Base-by-base conservation (phyloP, 2,113 vertebrate genomes). In the Bubo blakistoni region DNA sequence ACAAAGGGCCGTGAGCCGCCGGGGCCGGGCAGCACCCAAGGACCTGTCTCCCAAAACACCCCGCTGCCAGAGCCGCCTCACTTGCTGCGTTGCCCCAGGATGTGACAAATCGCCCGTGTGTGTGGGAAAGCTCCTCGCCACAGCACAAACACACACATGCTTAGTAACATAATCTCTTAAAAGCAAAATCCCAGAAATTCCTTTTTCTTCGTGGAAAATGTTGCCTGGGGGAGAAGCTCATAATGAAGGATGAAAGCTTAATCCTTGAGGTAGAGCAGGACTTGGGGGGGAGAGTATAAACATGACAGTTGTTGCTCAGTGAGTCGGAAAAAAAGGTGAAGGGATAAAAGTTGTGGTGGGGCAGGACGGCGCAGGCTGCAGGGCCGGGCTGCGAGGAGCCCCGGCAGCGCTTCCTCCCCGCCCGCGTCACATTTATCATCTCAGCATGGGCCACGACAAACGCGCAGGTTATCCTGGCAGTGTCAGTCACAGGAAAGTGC, bases 111-210 rank as follows among this genome's bases (percentile, higher is more conserved):
- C 71, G 9, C 93, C 81, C 3, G 3, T 16, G 49, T 29, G 65
- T 32, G 86, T 20, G 85, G 20, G 88, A 63, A 88, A 88, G 92
- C 73, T 78, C 79, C 92, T 86, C 13, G 0, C 67, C 7, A 7
- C 13, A 0, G 59, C 78, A 78, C 93, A 93, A 82, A 93, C 71
- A 94, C 93, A 55, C 79, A 85, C 89, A n/a, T 9, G 78, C 82
- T 94, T 42, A 51, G 96, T 88, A 96, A 97, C 95, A 88, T 94
- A 96, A 96, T 93, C 95, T 92, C 95, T 96, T 97, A 94, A 95
- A 97, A 96, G 92, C 96, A 92, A 93, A 93, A 96, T 67, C 96
- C 92, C 90, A 93, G 82, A 96, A 94, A 96, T 95, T 94, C 96
- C 96, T 96, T 89, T 90, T 96, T 88, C 92, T 95, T 71, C 90